These are phyloP conservation scores for Sitophilus oryzae DNA, from an alignment of 1,140 invertebrate genomes.

Conservation along the genomic window DNA sequence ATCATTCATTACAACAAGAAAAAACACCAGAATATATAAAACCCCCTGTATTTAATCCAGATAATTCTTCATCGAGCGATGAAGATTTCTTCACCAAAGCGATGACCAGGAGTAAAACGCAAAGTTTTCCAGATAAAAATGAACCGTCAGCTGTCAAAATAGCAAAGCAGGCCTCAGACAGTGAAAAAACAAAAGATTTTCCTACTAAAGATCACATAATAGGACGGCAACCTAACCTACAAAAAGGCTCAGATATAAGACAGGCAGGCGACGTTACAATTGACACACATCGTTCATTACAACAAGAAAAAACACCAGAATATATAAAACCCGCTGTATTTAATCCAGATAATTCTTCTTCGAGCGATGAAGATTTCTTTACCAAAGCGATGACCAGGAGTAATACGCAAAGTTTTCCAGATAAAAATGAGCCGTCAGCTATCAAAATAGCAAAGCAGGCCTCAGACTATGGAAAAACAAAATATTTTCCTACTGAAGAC, in stretches of 20 bases:
- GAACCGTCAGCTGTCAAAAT: too few relatives aligned
- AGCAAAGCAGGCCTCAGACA: background rate
- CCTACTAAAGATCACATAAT: too few relatives aligned
- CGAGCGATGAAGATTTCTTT: constrained; percentile 28
- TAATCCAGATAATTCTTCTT: constrained; percentile 10
- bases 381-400: background rate
- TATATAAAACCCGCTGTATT: constrained; percentile 22
- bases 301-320: constrained; percentile 1
- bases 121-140: too few relatives aligned
- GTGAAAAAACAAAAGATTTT: background rate
- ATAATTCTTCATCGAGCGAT: constrained; percentile 8
- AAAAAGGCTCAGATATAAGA: background rate
- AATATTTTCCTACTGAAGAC: too few relatives aligned
- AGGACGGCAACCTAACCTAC: background rate
- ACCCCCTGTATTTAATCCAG: constrained; percentile 22
- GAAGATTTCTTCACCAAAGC: constrained; percentile 24
- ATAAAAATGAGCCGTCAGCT: too few relatives aligned
- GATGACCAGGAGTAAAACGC: background rate
- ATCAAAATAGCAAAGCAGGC: background rate
- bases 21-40: constrained; percentile 10
- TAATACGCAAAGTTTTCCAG: too few relatives aligned
- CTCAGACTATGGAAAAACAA: background rate
- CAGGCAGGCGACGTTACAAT: too few relatives aligned
- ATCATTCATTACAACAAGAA: background rate
- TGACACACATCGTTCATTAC: too few relatives aligned